Conservation (phyloP, 2,888 invertebrate genomes). For the Clusia tigrina region DNA sequence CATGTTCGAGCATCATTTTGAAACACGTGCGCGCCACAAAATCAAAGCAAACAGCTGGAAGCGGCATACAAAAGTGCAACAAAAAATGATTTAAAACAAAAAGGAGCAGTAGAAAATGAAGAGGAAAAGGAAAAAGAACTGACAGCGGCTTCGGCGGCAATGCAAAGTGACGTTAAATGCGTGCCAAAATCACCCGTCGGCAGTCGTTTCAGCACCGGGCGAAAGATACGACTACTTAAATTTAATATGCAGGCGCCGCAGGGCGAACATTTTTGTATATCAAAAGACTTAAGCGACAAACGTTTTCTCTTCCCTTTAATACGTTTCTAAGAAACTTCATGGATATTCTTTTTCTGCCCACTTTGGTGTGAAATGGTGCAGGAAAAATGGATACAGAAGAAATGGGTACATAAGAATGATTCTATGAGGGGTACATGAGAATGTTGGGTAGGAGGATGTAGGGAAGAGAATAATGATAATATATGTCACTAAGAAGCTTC, state of each 20-base stretch:
- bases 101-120: background rate
- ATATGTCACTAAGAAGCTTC: no score
- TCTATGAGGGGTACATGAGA: no score
- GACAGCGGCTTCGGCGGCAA: background rate
- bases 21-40: background rate
- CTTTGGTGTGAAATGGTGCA: no score
- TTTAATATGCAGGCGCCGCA: background rate
- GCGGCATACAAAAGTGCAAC: background rate
- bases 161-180: constrained; percentile 18
- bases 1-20: background rate
- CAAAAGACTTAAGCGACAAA: background rate
- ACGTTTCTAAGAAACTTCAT: no score
- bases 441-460: no score
- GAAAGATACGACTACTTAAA: background rate
- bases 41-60: background rate
- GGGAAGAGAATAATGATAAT: no score
- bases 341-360: no score
- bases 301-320: background rate
- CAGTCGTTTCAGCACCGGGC: constrained; percentile 10
- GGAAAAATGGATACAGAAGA: no score
- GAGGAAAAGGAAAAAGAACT: background rate
- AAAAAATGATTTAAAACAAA: background rate
- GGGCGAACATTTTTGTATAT: background rate
- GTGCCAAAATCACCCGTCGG: constrained; percentile 6
- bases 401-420: no score